phyloP scores from a whole-genome alignment of 1,140 invertebrate genomes.

The Wiebesia pumilae region DNA sequence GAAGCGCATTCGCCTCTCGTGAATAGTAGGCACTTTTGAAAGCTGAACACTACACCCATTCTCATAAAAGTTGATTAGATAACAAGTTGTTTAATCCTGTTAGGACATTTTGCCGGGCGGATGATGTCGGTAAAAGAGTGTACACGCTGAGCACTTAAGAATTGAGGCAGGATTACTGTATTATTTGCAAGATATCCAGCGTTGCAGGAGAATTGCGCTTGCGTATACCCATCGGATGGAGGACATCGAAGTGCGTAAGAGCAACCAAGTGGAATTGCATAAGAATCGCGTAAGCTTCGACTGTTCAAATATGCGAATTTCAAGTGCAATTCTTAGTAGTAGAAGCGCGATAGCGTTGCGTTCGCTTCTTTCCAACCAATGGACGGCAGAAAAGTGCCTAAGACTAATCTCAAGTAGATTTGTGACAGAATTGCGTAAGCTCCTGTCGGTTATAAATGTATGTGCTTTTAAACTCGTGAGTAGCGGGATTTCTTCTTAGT shows the following conservation, averaged over 20 bases:
- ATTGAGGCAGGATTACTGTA: not conserved
- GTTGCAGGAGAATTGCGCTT: not conserved
- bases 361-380: not conserved
- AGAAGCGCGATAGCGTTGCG: not conserved
- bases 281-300: not conserved
- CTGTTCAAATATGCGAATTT: not conserved
- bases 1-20: not conserved
- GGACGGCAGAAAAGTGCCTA: not conserved
- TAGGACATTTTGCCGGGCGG: not conserved
- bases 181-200: not conserved
- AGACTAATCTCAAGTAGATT: not conserved
- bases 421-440: not conserved
- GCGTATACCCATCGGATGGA: not conserved
- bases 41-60: not conserved
- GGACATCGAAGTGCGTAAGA: not conserved
- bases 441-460: not conserved
- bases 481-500: not conserved
- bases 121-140: not conserved
- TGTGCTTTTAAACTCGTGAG: not conserved
- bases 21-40: not conserved
- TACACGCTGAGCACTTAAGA: not conserved
- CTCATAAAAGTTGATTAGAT: slow-evolving; percentile 1
- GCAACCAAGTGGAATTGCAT: not conserved
- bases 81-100: not conserved
- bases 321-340: not conserved